phyloP scores from a whole-genome alignment of 2,888 invertebrate species.

The Drosophila antonietae region DNA sequence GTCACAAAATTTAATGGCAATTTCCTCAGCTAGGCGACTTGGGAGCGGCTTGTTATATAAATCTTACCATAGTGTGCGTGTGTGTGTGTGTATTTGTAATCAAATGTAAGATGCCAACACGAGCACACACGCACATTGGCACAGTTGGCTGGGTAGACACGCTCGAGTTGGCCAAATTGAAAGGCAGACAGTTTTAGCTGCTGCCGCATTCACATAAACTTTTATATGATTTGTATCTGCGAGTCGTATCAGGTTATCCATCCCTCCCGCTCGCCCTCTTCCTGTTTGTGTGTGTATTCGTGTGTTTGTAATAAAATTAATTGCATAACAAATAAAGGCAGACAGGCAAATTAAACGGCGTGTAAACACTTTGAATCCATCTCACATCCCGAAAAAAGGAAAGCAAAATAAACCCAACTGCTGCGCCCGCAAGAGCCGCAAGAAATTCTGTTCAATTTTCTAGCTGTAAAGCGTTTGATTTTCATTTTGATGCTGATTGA shows the following conservation, averaged over 20 bases:
- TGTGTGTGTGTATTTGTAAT: constrained; percentile 42
- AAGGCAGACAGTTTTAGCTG: constrained; percentile 59
- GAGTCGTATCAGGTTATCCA: constrained; percentile 33
- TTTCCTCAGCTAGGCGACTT: constrained; percentile 49
- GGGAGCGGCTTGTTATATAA: constrained; percentile 53
- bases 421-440: constrained; percentile 33
- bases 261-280: background rate
- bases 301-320: constrained; percentile 72
- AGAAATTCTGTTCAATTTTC: constrained; percentile 53
- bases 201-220: constrained; percentile 62
- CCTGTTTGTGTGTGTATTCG: constrained; percentile 19
- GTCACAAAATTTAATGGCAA: constrained; percentile 73
- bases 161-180: constrained; percentile 61
- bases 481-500: constrained; percentile 70
- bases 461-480: constrained; percentile 51
- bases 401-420: constrained; percentile 5
- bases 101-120: constrained; percentile 53
- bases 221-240: constrained; percentile 69
- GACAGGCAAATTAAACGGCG: constrained; percentile 76
- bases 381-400: background rate
- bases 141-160: constrained; percentile 53
- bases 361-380: constrained; percentile 76
- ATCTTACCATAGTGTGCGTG: constrained; percentile 29
- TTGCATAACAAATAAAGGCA: constrained; percentile 75
- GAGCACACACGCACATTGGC: constrained; percentile 20